Evolutionary conservation across 35 echinoderm and acorn worm species (phyloP), one percentile per base, ranked within the genome.

Genomic region (Ophiothrix spiculata): DNA sequence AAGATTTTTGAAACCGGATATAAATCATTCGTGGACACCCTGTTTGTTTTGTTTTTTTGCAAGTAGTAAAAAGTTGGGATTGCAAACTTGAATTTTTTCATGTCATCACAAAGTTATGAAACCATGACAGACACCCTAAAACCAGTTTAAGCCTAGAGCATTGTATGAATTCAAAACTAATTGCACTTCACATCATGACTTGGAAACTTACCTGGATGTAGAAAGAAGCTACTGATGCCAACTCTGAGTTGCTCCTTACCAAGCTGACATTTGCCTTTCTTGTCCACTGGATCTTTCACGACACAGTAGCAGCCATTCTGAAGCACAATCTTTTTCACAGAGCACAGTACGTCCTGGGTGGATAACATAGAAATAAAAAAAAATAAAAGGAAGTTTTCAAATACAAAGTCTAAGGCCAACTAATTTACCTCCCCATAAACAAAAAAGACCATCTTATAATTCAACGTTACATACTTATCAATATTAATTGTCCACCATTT

Each of bases 221-320:
- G 85, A 79, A 98, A 98, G 79, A 94, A 98, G 36, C 84, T 85
- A 56, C 33, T 10, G 83, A 77, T 13, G 3, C 95, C 95, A 56
- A 88, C 91, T 25, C 91, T 39, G 13, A 98, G 92, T 64, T 91
- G 86, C 64, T 88, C 81, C 49, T 93, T 83, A 35, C 95, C 95
- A 39, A 91, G 83, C 82, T 91, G 88, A 39, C 75, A 73, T 0
- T 39, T 39, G 23, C 95, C 95, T 0, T 88, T 45, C 31, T 42
- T 63, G 76, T 98, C 82, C 1, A 98, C 91, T 10, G 95, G 91
- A 79, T 94, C 87, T 15, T 75, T 83, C 15, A 98, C 89, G 15
- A 94, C 89, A 84, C 95, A 98, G 76, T 88, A 98, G 32, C 94
- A 88, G 64, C 91, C 88, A 38, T 97, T 97, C 3, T 79, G 79